A percentile compares a stretch with the other conserved stretches of the same genome.
Conservation (phyloP, 2,797 vertebrate species). For the Thunnus albacares region DNA sequence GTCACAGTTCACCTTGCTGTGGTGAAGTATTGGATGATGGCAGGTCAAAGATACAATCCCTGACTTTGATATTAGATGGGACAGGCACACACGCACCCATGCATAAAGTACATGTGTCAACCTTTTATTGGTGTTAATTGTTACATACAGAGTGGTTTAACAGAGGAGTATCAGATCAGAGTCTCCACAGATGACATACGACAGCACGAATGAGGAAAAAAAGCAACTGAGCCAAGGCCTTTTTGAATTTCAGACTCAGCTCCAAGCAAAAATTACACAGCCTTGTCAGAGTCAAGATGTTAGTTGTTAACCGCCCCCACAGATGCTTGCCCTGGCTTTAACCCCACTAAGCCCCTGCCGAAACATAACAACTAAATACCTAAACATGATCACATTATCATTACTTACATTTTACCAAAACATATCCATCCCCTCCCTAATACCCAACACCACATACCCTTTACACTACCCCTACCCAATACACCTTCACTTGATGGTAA, state of each 20-base stretch:
- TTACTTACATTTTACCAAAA: not conserved
- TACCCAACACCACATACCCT: not conserved
- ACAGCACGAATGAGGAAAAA: no score
- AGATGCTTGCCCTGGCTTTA: not conserved
- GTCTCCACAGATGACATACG: no score
- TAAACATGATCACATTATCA: not conserved
- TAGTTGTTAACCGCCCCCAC: not conserved
- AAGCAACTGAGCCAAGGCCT: no score
- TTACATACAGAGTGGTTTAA: not conserved
- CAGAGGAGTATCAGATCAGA: not conserved
- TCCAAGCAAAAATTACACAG: no score
- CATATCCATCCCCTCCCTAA: not conserved
- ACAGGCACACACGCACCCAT: no score
- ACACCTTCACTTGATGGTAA: no score
- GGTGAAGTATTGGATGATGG: not conserved
- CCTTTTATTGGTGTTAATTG: not conserved
- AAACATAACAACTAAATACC: not conserved
- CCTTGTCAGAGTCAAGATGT: no score
- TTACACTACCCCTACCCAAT: no score
- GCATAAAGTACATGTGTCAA: not conserved
- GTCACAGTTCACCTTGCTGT: no score
- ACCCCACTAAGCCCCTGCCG: not conserved
- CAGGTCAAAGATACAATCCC: no score
- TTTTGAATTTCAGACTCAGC: no score
- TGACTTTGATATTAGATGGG: no score